A percentile compares a stretch with the other conserved stretches of the same genome.
Conservation (phyloP, 2,113 vertebrate species). For the Toxostoma redivivum region DNA sequence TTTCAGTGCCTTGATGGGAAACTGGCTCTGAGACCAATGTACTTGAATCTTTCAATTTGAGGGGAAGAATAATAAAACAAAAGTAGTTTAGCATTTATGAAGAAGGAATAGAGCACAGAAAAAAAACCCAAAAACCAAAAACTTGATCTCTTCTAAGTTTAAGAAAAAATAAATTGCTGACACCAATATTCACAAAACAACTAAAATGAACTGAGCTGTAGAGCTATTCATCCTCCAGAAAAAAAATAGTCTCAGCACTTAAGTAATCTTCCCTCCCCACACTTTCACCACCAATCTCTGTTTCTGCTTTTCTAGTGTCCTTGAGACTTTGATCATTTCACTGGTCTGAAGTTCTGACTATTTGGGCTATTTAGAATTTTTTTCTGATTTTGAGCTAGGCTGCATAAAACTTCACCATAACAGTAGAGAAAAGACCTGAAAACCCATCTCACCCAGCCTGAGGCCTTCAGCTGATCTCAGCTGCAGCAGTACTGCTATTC, state of each 20-base stretch:
- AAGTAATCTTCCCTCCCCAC: background rate
- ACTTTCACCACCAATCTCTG: background rate
- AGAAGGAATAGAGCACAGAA: background rate
- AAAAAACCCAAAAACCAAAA: too few species aligned
- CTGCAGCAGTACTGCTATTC: fast-evolving
- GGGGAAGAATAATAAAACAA: background rate
- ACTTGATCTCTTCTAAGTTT: background rate
- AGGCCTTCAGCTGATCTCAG: background rate
- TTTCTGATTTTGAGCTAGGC: background rate
- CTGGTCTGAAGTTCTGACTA: background rate
- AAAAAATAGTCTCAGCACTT: background rate
- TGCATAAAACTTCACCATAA: background rate
- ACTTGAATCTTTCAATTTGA: background rate
- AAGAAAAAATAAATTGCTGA: background rate
- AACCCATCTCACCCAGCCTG: fast-evolving
- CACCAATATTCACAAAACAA: background rate
- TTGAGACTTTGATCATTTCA: background rate
- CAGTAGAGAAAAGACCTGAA: background rate
- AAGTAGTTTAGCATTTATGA: background rate
- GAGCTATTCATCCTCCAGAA: background rate
- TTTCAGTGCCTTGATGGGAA: background rate
- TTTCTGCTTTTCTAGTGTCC: background rate
- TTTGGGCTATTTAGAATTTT: background rate
- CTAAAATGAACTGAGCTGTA: background rate
- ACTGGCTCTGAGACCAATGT: background rate